Base-by-base conservation (phyloP, 2,888 invertebrate species). In the Xanthorhoe designata region DNA sequence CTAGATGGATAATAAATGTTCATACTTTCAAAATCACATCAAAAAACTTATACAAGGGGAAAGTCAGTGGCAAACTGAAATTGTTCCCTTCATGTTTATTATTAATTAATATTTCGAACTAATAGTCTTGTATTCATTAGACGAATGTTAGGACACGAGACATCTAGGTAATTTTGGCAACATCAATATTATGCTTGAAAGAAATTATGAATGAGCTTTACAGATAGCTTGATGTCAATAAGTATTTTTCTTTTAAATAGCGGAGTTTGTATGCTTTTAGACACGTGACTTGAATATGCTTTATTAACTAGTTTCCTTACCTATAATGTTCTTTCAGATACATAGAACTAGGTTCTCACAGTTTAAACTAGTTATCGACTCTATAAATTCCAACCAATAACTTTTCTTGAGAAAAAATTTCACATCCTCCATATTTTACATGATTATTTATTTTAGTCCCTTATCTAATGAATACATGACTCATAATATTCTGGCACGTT, bases 401-500 rank as follows among this genome's bases (percentile, higher is more conserved):
- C n/a, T 24, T 32, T 32, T 32, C 7, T 32, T 32, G 6, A 7
- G 8, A 6, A 6, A 32, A 32, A 32, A 32, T 3, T 24, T 42
- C 13, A 42, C 32, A 6, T 32, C 7, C 7, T 32, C 6, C 24
- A 24, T 13, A 13, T 5, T 42, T 38, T 42, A 4, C 13, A 13
- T 42, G 3, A 42, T 1, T 42, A 13, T 13, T 13, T 15, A 7
- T 6, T 13, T 24, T 18, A 18, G 2, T 50, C 13, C n/a, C n/a
- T n/a, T n/a, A n/a, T 24, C 24, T 13, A 24, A 19, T n/a, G 24
- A 57, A 47, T 29, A 57, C 29, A 17, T 17, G 29, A 24, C 47
- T 86, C 85, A 88, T 83, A n/a, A n/a, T n/a, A 88, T 89, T 92
- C 91, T 93, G 92, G 92, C 92, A 93, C 92, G 85, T 90, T 85